These are phyloP conservation scores for Melitaea cinxia DNA, from an alignment of 1,140 invertebrate genomes.

Conservation along the genomic window DNA sequence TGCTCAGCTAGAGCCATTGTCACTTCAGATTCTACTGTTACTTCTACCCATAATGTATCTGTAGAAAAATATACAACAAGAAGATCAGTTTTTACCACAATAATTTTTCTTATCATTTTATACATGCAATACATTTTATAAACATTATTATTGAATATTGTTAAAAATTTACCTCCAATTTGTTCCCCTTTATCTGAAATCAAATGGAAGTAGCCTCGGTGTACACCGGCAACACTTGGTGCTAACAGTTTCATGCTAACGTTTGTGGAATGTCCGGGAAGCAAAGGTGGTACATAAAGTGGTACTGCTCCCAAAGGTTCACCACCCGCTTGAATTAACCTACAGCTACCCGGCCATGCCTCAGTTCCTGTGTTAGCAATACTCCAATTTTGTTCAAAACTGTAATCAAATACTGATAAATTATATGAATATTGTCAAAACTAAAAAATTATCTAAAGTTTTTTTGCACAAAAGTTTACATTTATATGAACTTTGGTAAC, in stretches of 20 bases:
- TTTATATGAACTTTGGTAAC: no score
- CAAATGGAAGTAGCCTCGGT: constrained; percentile 73
- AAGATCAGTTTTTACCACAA: not conserved
- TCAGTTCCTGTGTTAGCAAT: constrained; percentile 75
- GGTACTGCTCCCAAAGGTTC: constrained; percentile 59
- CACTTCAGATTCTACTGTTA: constrained; percentile 74
- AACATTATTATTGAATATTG: no score
- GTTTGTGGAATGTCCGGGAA: constrained; percentile 66
- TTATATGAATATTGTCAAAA: constrained; percentile 18
- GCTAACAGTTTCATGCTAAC: constrained; percentile 66
- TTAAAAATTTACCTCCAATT: constrained; percentile 62
- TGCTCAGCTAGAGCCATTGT: constrained; percentile 75
- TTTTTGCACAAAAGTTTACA: not conserved
- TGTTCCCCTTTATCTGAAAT: constrained; percentile 68
- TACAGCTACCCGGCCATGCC: constrained; percentile 74
- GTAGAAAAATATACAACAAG: constrained; percentile 33
- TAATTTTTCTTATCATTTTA: no score
- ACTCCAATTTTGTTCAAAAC: constrained; percentile 77
- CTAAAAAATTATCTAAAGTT: not conserved
- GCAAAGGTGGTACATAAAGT: constrained; percentile 60
- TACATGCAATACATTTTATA: no score
- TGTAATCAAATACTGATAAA: constrained; percentile 48
- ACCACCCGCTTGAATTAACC: constrained; percentile 67
- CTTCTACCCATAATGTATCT: constrained; percentile 74
- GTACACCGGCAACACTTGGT: constrained; percentile 57